These are phyloP conservation scores for Tridacna gigas DNA, from an alignment of 2,888 invertebrate species.

Conservation along the genomic window DNA sequence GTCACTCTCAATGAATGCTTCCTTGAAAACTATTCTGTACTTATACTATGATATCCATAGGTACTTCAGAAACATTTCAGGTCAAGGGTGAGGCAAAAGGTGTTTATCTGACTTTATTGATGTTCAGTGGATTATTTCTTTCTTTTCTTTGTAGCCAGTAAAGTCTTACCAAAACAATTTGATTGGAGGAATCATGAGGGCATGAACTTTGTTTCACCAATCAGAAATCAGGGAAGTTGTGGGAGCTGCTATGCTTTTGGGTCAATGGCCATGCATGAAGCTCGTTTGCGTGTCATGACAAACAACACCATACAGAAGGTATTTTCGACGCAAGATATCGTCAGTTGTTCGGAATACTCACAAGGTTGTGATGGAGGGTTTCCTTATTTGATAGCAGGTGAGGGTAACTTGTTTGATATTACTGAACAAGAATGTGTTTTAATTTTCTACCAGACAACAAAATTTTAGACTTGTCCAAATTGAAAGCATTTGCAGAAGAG, in stretches of 20 bases:
- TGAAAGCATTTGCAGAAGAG: too few relatives aligned
- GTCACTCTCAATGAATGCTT: too few relatives aligned
- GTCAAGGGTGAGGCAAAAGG: too few relatives aligned
- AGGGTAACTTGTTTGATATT: too few relatives aligned
- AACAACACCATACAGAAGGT: constrained; percentile 84
- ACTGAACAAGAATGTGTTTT: too few relatives aligned
- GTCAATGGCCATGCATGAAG: constrained; percentile 86
- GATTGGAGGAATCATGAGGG: constrained; percentile 83
- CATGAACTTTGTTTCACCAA: constrained; percentile 82
- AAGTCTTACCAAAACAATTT: constrained; percentile 77
- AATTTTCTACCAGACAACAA: too few relatives aligned
- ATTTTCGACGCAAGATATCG: constrained; percentile 86
- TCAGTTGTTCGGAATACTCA: constrained; percentile 86
- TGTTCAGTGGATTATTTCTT: neutral
- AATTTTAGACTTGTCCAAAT: too few relatives aligned
- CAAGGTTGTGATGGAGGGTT: constrained; percentile 84
- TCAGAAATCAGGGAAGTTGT: constrained; percentile 84
- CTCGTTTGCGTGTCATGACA: constrained; percentile 84
- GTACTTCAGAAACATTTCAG: too few relatives aligned
- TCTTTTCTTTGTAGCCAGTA: constrained; percentile 13
- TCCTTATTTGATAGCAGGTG: constrained; percentile 74
- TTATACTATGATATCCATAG: too few relatives aligned
- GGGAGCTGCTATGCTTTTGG: constrained; percentile 87
- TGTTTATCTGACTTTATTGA: too few relatives aligned
- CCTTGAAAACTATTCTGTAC: too few relatives aligned